These are phyloP conservation scores for Thelaira solivaga DNA, from an alignment of 2,888 invertebrate genomes.

Conservation along the genomic window DNA sequence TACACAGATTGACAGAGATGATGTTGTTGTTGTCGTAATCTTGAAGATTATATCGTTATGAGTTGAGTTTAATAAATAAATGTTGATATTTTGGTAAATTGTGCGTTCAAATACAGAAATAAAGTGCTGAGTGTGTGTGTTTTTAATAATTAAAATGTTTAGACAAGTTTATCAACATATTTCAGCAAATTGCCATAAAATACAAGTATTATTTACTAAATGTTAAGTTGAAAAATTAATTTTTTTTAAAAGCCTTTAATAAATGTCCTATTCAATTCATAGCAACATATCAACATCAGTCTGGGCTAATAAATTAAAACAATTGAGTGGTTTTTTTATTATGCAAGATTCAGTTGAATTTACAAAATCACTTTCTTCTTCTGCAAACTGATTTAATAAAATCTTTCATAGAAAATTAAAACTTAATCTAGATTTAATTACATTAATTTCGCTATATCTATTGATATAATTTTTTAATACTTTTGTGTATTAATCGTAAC, in stretches of 20 bases:
- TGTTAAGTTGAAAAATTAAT: background rate
- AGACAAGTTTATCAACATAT: background rate
- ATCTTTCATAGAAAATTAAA: too few relatives aligned
- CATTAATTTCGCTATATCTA: background rate
- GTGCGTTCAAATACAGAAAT: conserved; percentile 8
- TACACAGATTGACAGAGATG: conserved; percentile 26
- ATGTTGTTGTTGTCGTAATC: conserved; percentile 5
- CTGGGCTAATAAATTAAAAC: too few relatives aligned
- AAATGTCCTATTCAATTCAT: too few relatives aligned
- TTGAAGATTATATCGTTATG: background rate
- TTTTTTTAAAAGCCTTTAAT: too few relatives aligned
- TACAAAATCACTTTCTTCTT: too few relatives aligned
- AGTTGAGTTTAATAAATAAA: background rate
- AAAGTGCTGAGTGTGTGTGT: background rate
- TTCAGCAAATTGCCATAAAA: background rate
- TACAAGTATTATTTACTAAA: background rate
- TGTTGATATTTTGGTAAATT: background rate
- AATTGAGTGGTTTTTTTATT: too few relatives aligned
- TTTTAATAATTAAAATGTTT: background rate
- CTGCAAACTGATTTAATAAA: too few relatives aligned
- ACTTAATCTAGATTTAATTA: conserved; percentile 13
- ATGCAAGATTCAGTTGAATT: too few relatives aligned
- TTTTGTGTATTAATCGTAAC: conserved; percentile 19
- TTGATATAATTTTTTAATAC: background rate
- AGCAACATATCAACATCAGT: too few relatives aligned